A percentile compares a stretch with the other conserved stretches of the same genome.
phyloP scores from a whole-genome alignment of 2,113 vertebrate genomes.

The Antidorcas marsupialis region DNA sequence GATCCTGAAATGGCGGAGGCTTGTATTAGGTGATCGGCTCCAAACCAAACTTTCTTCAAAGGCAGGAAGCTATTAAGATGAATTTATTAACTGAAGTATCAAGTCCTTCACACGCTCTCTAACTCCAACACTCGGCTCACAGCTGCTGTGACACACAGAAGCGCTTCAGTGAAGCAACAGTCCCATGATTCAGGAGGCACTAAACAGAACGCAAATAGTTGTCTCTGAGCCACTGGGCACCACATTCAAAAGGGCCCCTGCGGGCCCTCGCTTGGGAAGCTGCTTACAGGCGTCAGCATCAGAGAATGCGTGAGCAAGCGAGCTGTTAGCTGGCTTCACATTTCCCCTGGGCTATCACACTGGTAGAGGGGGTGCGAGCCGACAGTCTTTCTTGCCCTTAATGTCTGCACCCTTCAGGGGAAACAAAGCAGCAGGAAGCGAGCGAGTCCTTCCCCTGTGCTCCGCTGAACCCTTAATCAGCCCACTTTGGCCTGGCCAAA shows the following conservation, averaged over 20 bases:
- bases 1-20: background rate
- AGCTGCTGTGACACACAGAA: background rate
- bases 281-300: background rate
- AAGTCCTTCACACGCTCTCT: background rate
- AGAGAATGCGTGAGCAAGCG: rapidly evolving
- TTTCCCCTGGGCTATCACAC: background rate
- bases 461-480: background rate
- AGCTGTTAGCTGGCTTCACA: background rate
- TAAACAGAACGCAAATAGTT: background rate
- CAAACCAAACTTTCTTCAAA: conserved; percentile 44
- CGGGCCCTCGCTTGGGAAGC: background rate
- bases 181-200: background rate
- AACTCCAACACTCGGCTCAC: background rate
- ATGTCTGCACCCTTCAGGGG: background rate
- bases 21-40: background rate
- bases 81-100: conserved; percentile 10
- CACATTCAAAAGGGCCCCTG: background rate
- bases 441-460: background rate
- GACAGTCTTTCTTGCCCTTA: background rate
- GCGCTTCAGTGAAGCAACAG: background rate
- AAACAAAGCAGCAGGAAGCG: background rate
- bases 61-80: background rate
- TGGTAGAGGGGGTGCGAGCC: background rate
- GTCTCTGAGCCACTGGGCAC: background rate
- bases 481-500: background rate